A percentile compares a stretch with the other conserved stretches of the same genome.
Conservation (phyloP, 2,797 vertebrate genomes). For the Jordanella pulchra region DNA sequence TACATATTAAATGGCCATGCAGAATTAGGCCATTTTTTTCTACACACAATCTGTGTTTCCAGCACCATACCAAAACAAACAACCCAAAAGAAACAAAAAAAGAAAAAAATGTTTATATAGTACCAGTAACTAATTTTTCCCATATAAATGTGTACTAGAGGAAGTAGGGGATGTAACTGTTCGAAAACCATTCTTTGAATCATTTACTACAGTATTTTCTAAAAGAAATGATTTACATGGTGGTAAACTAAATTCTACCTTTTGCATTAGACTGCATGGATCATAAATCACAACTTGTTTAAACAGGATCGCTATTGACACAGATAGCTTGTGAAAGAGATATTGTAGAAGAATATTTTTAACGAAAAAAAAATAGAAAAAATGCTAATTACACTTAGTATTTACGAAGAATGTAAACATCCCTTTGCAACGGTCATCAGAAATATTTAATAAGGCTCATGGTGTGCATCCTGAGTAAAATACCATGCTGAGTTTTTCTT, state of each 20-base stretch:
- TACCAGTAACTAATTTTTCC: not conserved
- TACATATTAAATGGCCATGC: not conserved
- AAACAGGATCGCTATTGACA: not conserved
- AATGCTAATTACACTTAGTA: not conserved
- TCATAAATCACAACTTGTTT: constrained; percentile 3
- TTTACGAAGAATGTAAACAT: not conserved
- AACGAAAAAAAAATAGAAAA: not conserved
- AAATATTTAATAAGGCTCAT: not conserved
- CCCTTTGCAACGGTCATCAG: not conserved
- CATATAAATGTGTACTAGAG: not conserved
- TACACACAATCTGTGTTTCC: not conserved
- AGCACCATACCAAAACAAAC: not conserved
- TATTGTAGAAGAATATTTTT: not conserved
- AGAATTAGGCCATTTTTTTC: not conserved
- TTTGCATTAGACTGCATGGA: no score
- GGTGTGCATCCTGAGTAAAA: not conserved
- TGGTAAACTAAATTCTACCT: not conserved
- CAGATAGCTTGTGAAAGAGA: not conserved
- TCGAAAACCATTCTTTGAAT: not conserved
- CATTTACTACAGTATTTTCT: not conserved
- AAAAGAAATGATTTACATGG: not conserved
- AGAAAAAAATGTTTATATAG: not conserved
- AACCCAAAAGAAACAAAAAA: no score
- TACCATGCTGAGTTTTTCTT: not conserved
- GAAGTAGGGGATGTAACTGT: not conserved